Base-by-base conservation (phyloP, 2,888 invertebrate species). In the Hesperia comma region DNA sequence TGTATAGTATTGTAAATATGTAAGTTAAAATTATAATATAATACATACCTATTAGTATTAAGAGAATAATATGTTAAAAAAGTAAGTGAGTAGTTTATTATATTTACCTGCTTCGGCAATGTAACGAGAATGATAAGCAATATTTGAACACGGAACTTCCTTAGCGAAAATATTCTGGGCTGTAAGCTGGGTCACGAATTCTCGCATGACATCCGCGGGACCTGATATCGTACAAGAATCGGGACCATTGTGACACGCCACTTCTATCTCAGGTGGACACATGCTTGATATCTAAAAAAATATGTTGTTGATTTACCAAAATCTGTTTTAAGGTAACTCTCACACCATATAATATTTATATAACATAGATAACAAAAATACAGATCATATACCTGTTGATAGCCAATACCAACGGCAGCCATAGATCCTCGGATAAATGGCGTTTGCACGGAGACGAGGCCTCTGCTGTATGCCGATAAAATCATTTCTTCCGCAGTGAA, bases 81-180 rank as follows among this genome's bases (percentile, higher is more conserved):
- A n/a, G n/a, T n/a, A n/a, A n/a, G n/a, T n/a, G n/a, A n/a, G n/a
- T n/a, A n/a, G n/a, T n/a, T n/a, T n/a, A 8, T 51, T 21, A 62
- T 17, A 12, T 8, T 73, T 74, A 85, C 91, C 94, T 63, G 95
- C 95, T 63, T 94, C 92, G 1, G 94, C 93, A 75, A 98, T 97
- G 76, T 97, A 97, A 41, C 95, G 94, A 57, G 97, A 97, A 80
- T 98, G 98, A 80, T 98, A 98, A 0, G 98, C 97, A 70, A 98
- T 97, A 75, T 97, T 97, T n/a, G 97, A 95, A 71, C 97, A 96
- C 2, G 86, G 86, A 37, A 37, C 37, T 37, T 37, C 37, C 12
- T 37, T 37, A 37, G 37, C 37, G 12, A 37, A 37, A 12, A 89
- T 81, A 1, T 79, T 77, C 43, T 83, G 77, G 8, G 77, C 77